phyloP scores from a whole-genome alignment of 2,888 invertebrate species.

The Drosophila atroscutellata region DNA sequence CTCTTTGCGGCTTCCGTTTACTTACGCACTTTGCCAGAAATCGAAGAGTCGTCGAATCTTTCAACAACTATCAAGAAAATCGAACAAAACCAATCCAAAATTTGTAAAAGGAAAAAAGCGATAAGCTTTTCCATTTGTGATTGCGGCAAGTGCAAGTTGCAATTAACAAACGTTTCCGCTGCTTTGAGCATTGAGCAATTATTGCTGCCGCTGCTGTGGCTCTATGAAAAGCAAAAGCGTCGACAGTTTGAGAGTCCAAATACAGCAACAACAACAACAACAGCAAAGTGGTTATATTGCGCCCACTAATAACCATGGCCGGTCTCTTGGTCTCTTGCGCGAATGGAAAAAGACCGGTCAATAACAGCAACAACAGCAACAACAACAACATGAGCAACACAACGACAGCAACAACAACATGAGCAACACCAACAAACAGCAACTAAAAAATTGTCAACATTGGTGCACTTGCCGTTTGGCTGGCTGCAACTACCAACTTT shows the following conservation, averaged over 20 bases:
- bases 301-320: constrained; percentile 55
- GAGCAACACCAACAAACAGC: constrained; percentile 31
- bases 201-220: constrained; percentile 47
- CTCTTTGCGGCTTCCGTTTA: constrained; percentile 14
- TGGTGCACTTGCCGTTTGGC: constrained; percentile 68
- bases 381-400: constrained; percentile 11
- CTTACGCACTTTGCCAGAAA: constrained; percentile 14
- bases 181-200: constrained; percentile 64
- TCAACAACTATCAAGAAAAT: constrained; percentile 21
- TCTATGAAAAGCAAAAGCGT: constrained; percentile 65
- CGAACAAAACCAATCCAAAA: constrained; percentile 12
- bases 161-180: constrained; percentile 65
- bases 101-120: background rate
- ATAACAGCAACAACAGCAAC: constrained; percentile 36
- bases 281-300: constrained; percentile 60
- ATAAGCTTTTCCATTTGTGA: constrained; percentile 18
- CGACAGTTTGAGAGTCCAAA: constrained; percentile 21
- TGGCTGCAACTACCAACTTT: constrained; percentile 31
- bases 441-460: constrained; percentile 66
- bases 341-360: constrained; percentile 58
- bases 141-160: constrained; percentile 53
- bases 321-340: constrained; percentile 28
- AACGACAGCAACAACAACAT: constrained; percentile 8
- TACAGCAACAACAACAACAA: constrained; percentile 11
- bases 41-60: constrained; percentile 44